Evolutionary conservation across 2,113 vertebrate species (phyloP).

Genomic region (Corythornis cristatus): DNA sequence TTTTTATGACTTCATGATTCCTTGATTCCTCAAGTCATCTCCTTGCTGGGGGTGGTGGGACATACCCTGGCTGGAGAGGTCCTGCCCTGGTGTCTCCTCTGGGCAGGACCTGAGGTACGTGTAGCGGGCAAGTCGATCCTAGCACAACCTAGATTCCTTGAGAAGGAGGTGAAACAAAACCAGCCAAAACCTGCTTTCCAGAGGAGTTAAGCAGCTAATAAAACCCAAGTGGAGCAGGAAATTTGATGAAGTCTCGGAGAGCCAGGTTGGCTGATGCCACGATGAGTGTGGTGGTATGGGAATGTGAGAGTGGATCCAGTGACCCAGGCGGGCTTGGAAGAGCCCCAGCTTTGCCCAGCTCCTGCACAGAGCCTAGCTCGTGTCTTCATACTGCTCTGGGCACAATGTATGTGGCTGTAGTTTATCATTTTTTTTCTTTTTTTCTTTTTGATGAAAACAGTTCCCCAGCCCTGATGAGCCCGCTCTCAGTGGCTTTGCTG

Average conservation of each 20-base stretch:
- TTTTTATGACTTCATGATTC: too few species aligned
- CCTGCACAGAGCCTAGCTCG: not conserved
- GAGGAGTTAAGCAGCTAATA: not conserved
- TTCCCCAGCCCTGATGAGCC: not conserved
- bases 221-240: constrained; percentile 2
- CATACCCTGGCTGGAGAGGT: not conserved
- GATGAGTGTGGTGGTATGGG: rapidly evolving
- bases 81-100: not conserved
- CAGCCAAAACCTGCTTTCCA: not conserved
- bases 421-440: not conserved
- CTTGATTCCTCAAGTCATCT: not conserved
- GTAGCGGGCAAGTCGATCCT: not conserved
- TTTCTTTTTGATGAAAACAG: not conserved
- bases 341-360: not conserved
- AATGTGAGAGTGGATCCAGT: not conserved
- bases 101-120: not conserved
- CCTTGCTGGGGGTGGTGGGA: not conserved
- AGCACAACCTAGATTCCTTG: not conserved
- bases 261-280: not conserved
- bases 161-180: not conserved
- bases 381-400: rapidly evolving
- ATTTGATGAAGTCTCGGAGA: not conserved
- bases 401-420: not conserved
- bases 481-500: not conserved
- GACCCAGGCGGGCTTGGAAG: not conserved